Evolutionary conservation across 2,797 vertebrate genomes (phyloP).

Genomic region (Sorex maritimensis): DNA sequence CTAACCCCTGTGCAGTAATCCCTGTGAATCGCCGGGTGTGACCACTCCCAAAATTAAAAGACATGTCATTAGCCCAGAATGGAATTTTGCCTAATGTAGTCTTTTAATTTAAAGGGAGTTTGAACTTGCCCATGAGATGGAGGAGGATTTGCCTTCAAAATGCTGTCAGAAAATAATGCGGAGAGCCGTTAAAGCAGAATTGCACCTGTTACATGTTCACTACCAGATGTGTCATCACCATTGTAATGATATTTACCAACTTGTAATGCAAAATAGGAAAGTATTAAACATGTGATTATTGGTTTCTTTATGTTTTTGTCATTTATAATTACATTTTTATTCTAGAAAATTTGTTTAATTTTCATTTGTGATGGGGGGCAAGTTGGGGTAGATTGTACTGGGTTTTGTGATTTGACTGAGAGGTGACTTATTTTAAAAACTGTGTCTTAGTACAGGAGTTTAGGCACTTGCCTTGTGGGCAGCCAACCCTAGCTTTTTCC

Average conservation of each 20-base stretch:
- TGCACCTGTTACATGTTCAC: constrained; percentile 90
- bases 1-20: too few relatives aligned
- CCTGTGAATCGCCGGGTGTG: too few relatives aligned
- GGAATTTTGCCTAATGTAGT: not conserved
- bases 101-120: constrained; percentile 83
- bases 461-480: too few relatives aligned
- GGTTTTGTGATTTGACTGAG: too few relatives aligned
- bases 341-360: not conserved
- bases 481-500: too few relatives aligned
- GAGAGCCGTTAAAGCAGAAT: constrained; percentile 90
- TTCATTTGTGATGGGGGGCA: too few relatives aligned
- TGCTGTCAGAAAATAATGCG: constrained; percentile 79
- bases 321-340: not conserved
- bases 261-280: constrained; percentile 77
- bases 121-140: constrained; percentile 55
- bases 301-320: not conserved
- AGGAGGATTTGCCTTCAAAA: constrained; percentile 29
- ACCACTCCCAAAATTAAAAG: not conserved
- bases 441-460: too few relatives aligned
- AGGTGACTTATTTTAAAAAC: too few relatives aligned
- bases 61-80: not conserved
- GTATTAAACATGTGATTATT: constrained; percentile 76
- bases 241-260: constrained; percentile 89
- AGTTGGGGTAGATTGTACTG: too few relatives aligned
- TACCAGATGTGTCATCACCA: constrained; percentile 91